phyloP scores from a whole-genome alignment of 2,888 invertebrate genomes.

The Epirrita christyi region DNA sequence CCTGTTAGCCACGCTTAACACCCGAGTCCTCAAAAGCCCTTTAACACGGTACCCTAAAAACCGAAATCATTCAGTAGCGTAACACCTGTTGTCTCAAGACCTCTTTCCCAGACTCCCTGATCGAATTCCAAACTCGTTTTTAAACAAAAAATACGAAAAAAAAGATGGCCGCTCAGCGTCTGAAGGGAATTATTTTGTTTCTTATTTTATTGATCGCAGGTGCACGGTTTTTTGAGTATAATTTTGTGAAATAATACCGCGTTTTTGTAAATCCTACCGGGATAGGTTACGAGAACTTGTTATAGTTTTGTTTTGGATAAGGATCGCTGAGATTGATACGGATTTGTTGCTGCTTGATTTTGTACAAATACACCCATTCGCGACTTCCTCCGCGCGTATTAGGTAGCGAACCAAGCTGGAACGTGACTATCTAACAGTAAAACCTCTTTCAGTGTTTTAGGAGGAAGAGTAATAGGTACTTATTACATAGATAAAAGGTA shows the following conservation, averaged over 20 bases:
- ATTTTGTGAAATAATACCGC: slow-evolving; percentile 38
- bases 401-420: too few species aligned
- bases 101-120: slow-evolving; percentile 65
- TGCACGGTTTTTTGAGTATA: slow-evolving; percentile 46
- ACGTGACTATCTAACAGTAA: too few species aligned
- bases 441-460: too few species aligned
- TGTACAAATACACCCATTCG: too few species aligned
- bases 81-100: slow-evolving; percentile 73
- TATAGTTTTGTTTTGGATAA: slow-evolving; percentile 17
- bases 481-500: too few species aligned
- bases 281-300: slow-evolving; percentile 6
- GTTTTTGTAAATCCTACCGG: slow-evolving; percentile 39
- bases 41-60: slow-evolving; percentile 35
- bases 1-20: too few species aligned
- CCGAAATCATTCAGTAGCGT: slow-evolving; percentile 60
- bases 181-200: slow-evolving; percentile 62
- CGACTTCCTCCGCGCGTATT: too few species aligned
- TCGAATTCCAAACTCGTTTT: slow-evolving; percentile 63
- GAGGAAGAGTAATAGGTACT: too few species aligned
- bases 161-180: slow-evolving; percentile 53
- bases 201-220: slow-evolving; percentile 61
- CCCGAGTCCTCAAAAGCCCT: not conserved
- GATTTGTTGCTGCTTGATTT: not conserved
- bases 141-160: slow-evolving; percentile 65
- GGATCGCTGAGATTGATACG: slow-evolving; percentile 12